Evolutionary conservation across 2,113 vertebrate genomes (phyloP).

Genomic region (Diphyllodes magnificus): DNA sequence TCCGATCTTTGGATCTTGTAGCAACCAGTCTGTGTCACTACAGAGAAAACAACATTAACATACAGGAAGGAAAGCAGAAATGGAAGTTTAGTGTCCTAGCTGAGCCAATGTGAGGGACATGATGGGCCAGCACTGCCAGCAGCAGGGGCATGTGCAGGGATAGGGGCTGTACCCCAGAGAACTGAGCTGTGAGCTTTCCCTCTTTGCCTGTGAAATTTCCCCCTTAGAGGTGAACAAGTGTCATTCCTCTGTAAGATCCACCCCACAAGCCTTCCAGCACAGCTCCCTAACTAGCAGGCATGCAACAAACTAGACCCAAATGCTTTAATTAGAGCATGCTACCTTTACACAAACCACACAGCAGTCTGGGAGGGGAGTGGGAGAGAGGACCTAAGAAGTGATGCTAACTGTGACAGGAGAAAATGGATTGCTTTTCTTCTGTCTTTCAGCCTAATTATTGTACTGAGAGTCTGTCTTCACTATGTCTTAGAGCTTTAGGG

Average conservation of each 20-base stretch:
- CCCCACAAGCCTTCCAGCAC: neutral
- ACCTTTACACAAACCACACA: neutral
- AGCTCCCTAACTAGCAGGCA: neutral
- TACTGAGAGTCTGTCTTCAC: neutral
- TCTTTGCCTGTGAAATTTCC: neutral
- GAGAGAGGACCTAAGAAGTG: neutral
- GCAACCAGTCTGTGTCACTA: neutral
- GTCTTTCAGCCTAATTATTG: conserved; percentile 2
- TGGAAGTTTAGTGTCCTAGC: neutral
- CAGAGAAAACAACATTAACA: neutral
- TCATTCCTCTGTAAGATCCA: neutral
- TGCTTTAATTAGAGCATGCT: neutral
- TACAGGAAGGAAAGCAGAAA: neutral
- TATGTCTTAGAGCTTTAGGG: neutral
- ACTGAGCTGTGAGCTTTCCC: neutral
- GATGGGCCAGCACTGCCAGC: neutral
- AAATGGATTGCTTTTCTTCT: neutral
- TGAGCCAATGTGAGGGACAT: accelerated
- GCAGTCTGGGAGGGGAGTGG: neutral
- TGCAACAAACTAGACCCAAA: neutral
- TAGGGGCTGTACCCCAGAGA: neutral
- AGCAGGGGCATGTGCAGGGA: accelerated
- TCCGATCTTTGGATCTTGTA: neutral
- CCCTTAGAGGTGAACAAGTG: neutral
- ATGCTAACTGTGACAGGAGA: neutral